Evolutionary conservation across 2,888 invertebrate genomes (phyloP), one percentile per base, ranked within the genome.

Genomic region (Deladenus siricidicola): DNA sequence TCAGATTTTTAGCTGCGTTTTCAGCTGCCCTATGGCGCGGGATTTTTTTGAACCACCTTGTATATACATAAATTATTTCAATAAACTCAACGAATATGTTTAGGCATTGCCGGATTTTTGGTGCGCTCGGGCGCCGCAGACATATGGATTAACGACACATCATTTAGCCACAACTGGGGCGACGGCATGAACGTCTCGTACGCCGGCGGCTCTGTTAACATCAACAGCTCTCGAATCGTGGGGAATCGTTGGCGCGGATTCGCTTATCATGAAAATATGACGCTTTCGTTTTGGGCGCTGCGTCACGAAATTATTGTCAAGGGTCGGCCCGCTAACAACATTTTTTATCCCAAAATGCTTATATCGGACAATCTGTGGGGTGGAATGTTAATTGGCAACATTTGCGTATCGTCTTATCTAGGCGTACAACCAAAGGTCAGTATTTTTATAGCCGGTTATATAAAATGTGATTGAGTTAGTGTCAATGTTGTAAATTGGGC

Each of bases 171-270:
- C 71, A 98, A 98, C 79, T 85, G 86, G 76, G 92, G 91, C 1
- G 91, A 91, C 75, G 98, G 96, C 0, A 84, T 98, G 10, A 98
- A 98, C 80, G 87, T 98, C 14, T 92, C 93, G 0, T 90, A 90
- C 63, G 88, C 89, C 2, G 96, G 98, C 0, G 98, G 98, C 0
- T 88, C 88, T 72, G 85, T 90, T 65, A 92, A 96, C 76, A 85
- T 98, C 63, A 93, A 94, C 14, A 84, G 86, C 70, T 88, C 89
- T 48, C 86, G 86, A 28, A 82, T 98, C 26, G 88, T 87, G 54
- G 88, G 89, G 0, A 98, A 98, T 80, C 84, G 85, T 66, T 90
- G 92, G 8, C 88, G 89, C 73, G 76, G 72, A 1, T 80, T 91
- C 24, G 87, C 91, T 0, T 85, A 91, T 8, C 92, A 92, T 89